These are phyloP conservation scores for Portevinia maculata DNA, from an alignment of 2,888 invertebrate genomes.

Conservation along the genomic window DNA sequence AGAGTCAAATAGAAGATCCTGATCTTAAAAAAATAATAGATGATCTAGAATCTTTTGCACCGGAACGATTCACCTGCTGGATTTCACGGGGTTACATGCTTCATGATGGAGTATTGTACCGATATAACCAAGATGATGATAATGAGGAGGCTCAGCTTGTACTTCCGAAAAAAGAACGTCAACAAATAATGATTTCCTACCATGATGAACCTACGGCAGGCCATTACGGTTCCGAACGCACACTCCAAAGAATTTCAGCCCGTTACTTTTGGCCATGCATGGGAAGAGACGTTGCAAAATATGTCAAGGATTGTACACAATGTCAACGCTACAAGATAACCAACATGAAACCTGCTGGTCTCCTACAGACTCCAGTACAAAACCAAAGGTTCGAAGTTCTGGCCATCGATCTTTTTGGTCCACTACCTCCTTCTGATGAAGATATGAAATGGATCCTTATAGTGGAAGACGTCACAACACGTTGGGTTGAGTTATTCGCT, in stretches of 20 bases:
- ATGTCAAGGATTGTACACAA: conserved; percentile 44
- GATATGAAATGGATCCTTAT: conserved; percentile 75
- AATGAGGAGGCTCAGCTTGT: conserved; percentile 16
- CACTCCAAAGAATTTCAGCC: no score
- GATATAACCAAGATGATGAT: no score
- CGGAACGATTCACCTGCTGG: no score
- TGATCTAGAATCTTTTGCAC: no score
- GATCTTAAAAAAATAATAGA: no score
- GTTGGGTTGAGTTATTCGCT: conserved; percentile 77
- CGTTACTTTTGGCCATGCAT: conserved; percentile 71
- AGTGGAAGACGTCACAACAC: conserved; percentile 76
- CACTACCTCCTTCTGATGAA: conserved; percentile 57
- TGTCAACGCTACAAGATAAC: conserved; percentile 64
- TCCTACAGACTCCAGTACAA: conserved; percentile 63
- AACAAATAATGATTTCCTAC: no score
- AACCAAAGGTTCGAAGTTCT: conserved; percentile 71
- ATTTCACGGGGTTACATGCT: no score
- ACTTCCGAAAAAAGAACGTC: no score
- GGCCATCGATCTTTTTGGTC: conserved; percentile 69
- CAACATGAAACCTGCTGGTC: conserved; percentile 67
- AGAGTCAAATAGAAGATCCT: no score
- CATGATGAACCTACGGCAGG: no score
- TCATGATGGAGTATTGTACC: no score
- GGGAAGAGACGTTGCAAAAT: conserved; percentile 60
- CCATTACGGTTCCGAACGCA: no score